Evolutionary conservation across 1,140 invertebrate species (phyloP), one percentile per base, ranked within the genome.

Genomic region (Lamellibrachia luymesi): DNA sequence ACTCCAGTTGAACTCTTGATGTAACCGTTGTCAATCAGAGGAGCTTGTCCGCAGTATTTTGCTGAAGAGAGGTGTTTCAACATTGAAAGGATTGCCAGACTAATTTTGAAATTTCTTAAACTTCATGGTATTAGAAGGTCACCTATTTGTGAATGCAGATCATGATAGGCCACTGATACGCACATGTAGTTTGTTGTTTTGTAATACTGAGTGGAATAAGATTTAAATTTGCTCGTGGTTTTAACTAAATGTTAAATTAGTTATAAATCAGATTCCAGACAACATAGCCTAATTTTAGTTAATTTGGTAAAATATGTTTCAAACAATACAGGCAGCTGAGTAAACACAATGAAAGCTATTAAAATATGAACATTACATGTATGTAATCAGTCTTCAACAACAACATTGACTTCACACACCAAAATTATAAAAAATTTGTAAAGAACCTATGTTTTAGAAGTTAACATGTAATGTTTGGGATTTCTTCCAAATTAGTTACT

Each of bases 41-140:
- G 91, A 51, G 91, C 49, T 51, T 91, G 91, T 50, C 91, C 91
- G 51, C 91, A 91, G 49, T 51, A 91, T 51, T 91, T 91, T 6
- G 49, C 91, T 91, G 25, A 51, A 50, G 7, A 80, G 64, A 80
- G 64, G 25, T 80, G 2, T 2, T 80, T 80, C 64, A 80, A 80
- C 4, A 8, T 8, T 17, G 13, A 80, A 80, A 22, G 13, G 17
- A 80, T 56, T 13, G 13, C 6, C 52, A 56, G 13, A 13, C 52
- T 56, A 13, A 56, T 80, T 80, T 0, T 80, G 64, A 80, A 8
- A 80, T 80, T 6, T 80, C 64, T 80, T 8, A 38, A 38, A 80
- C 64, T 80, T 80, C 2, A 22, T 80, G 13, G 64, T 22, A 80
- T 80, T 2, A 80, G 13, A 80, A 80, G 64, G 64, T 80, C 4